Evolutionary conservation across 2,888 invertebrate species (phyloP), one percentile per base, ranked within the genome.

Genomic region (Achlya flavicornis): DNA sequence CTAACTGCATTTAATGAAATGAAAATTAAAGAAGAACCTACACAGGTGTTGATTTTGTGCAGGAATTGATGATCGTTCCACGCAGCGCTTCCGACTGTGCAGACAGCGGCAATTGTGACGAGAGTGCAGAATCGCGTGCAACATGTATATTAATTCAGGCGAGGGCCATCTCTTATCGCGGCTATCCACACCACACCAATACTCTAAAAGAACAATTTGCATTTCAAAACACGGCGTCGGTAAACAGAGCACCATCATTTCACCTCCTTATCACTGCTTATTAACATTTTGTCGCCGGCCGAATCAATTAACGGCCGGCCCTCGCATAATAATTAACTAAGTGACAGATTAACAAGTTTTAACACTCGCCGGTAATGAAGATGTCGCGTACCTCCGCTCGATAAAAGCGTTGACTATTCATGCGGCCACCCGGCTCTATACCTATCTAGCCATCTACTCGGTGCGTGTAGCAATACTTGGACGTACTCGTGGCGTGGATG

Each of bases 341-440:
- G 85, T 90, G 92, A 91, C 91, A 89, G 85, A 85, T 90, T 87
- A 88, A 93, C 93, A 91, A 88, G 93, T 88, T 91, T 92, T 90
- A 91, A 93, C 93, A 92, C 92, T 93, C 81, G 78, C 71, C 85
- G 79, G 87, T 92, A 92, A 93, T 93, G 93, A 92, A 93, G 93
- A 91, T 86, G 92, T 93, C 81, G 85, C 83, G 83, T 86, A 80
- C 78, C 71, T 64, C 75, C 65, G 75, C 64, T 76, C 73, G 88
- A 86, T 76, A 74, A 71, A 71, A 67, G 73, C 71, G 72, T 79
- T 81, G 70, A 78, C 81, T 83, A 83, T 81, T 78, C 81, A 82
- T 82, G 67, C 66, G 73, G 63, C 68, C 72, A 72, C 73, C 69
- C 66, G 73, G 53, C 53, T 53, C 2, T 53, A 19, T 46, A n/a